A percentile compares a stretch with the other conserved stretches of the same genome.
Evolutionary conservation across 2,888 invertebrate species (phyloP).

Genomic region (Brachyptera risi): DNA sequence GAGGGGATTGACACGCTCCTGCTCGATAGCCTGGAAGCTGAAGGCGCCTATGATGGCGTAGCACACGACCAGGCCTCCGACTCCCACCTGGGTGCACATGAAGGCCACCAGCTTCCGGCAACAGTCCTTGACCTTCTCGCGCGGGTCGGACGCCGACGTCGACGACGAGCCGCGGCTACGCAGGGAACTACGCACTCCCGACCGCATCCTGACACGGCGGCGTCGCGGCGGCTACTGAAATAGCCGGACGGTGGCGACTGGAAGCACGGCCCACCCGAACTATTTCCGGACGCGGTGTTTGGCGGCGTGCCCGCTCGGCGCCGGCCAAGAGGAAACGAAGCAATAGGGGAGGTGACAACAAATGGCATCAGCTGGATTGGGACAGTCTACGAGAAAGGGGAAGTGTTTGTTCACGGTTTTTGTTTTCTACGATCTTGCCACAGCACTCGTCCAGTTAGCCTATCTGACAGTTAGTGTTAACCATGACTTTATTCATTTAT

Average conservation of each 20-base stretch:
- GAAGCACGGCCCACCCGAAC: conserved; percentile 8
- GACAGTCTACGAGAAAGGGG: too few relatives aligned
- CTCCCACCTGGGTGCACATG: conserved; percentile 90
- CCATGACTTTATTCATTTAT: too few relatives aligned
- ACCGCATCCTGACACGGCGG: neutral
- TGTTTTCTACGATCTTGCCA: too few relatives aligned
- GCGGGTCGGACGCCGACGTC: conserved; percentile 59
- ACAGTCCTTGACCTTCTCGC: conserved; percentile 78
- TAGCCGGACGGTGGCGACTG: conserved; percentile 9
- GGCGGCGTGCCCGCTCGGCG: conserved; percentile 13
- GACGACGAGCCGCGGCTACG: conserved; percentile 59
- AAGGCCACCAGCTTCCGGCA: conserved; percentile 82
- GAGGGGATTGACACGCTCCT: conserved; percentile 44
- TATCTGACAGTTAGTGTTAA: too few relatives aligned
- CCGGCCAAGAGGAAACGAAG: neutral
- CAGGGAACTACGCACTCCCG: conserved; percentile 51
- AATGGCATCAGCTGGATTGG: too few relatives aligned
- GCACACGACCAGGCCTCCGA: conserved; percentile 80
- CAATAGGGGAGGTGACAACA: too few relatives aligned
- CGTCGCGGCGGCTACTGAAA: conserved; percentile 14
- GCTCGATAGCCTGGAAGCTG: conserved; percentile 75
- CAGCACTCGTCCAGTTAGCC: too few relatives aligned
- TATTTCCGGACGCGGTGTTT: conserved; percentile 23
- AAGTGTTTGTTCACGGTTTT: too few relatives aligned
- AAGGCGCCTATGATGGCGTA: conserved; percentile 84